Base-by-base conservation (phyloP, 1,140 invertebrate species). In the Papilio dardanus region DNA sequence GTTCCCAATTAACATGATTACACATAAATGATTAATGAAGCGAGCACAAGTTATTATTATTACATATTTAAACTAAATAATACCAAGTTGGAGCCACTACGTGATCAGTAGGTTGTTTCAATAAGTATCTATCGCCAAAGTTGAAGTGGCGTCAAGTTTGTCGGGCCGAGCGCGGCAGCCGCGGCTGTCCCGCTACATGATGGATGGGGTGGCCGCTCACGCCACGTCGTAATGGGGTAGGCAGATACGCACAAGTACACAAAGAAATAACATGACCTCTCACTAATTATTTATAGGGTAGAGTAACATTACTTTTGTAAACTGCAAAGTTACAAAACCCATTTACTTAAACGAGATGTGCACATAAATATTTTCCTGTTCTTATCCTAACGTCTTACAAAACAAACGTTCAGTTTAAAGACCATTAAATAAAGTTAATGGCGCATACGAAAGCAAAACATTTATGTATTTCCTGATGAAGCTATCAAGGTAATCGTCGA, bases 381-480 rank as follows among this genome's bases (percentile, higher is more conserved):
- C n/a, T n/a, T n/a, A n/a, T n/a, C 37, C 14, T 16, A 42, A 14
- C 4, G 16, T 46, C 3, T 6, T 46, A 12, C 24, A 54, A 54
- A 50, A 50, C 10, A 50, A 54, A 54, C 10, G 21, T 2, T 50
- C 7, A 50, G 19, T 50, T 21, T 21, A 21, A 16, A 46, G 12
- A 21, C n/a, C 2, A 24, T 54, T 54, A 24, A 5, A 24, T 54
- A 54, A 54, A 24, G 21, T 1, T 54, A 54, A 54, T 24, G 50
- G 8, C n/a, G 21, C 21, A 21, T 12, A 24, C 24, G 12, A 58
- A 58, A 24, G 24, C 10, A 28, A 58, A 30, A 58, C 30, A 58
- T 58, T 58, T 58, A 58, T 58, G 24, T 21, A 40, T 40, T 68
- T 16, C 66, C n/a, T 68, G 21, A 58, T 58, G 54, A 58, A 58